Percentiles rank a stretch among this genome's conserved stretches.
Evolutionary conservation across 2,888 invertebrate genomes (phyloP).

Genomic region (Raillietiella orientalis): DNA sequence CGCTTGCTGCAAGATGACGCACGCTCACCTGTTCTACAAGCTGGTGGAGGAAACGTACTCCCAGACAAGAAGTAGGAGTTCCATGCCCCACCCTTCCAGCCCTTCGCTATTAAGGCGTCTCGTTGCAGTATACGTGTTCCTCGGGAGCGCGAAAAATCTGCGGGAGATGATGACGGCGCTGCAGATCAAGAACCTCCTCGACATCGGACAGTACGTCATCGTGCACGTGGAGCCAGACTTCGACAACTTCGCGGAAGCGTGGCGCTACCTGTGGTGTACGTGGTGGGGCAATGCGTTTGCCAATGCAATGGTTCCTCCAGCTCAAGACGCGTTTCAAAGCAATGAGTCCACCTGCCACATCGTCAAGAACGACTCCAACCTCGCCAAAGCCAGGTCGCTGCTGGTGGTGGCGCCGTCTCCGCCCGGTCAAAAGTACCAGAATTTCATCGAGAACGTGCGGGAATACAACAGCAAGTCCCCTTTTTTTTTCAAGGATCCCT

Average conservation of each 20-base stretch:
- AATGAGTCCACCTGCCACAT: conserved; percentile 6
- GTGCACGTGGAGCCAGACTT: conserved; percentile 77
- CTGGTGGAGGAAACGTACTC: conserved; percentile 14
- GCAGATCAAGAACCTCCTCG: conserved; percentile 55
- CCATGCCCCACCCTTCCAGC: no score
- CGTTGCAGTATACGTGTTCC: conserved; percentile 66
- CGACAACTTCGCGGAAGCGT: conserved; percentile 32
- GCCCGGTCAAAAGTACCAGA: conserved; percentile 26
- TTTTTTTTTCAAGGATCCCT: conserved; percentile 37
- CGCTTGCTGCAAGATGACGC: no score
- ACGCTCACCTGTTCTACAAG: conserved; percentile 6
- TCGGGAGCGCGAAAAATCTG: conserved; percentile 51
- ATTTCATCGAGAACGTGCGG: conserved; percentile 45
- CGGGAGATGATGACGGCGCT: conserved; percentile 72
- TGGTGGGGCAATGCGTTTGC: no score
- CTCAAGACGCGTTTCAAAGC: no score
- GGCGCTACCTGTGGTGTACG: conserved; percentile 45
- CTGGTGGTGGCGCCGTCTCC: conserved; percentile 66
- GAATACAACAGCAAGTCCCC: conserved; percentile 41
- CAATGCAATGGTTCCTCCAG: no score
- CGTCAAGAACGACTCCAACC: conserved; percentile 7
- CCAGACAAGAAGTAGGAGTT: conserved; percentile 14
- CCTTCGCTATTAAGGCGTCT: no score
- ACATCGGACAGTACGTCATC: conserved; percentile 75
- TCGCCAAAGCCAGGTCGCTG: conserved; percentile 28